Base-by-base conservation (phyloP, 2,113 vertebrate species). In the Indri indri region DNA sequence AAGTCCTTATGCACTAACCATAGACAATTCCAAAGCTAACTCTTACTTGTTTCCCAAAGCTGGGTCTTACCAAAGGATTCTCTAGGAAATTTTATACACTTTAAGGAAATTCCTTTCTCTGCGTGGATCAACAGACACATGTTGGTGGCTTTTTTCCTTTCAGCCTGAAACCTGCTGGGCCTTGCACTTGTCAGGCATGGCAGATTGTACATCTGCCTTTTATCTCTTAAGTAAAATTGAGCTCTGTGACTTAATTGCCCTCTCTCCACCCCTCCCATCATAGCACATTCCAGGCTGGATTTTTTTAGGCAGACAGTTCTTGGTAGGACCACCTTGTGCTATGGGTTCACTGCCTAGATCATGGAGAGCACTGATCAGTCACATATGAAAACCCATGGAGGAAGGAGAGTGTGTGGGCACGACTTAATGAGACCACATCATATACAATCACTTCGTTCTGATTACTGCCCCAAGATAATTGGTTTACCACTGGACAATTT, bases 341-440 rank as follows among this genome's bases (percentile, higher is more conserved):
- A 63, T 40, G 34, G 45, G 18, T 16, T 89, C 80, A 37, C n/a
- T 23, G 10, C 20, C 17, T 7, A 22, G 70, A 57, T 47, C 45
- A 14, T 0, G 3, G 34, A 32, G 59, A 70, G 32, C 18, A 14
- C 4, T 45, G 52, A 37, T 32, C 0, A 1, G 59, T 12, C 42
- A 13, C n/a, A 54, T 6, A 34, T 47, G 76, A 65, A 80, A 73
- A 52, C 22, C 76, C 63, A 17, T 11, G 18, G 3, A 4, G 50
- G 18, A 9, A 17, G 3, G 18, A 47, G 25, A 30, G 17, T 5
- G 23, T 47, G 30, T 32, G 5, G 73, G 9, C 8, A 37, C 2
- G 2, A 23, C 88, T 42, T 70, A 8, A 52, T 1, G 42, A 81
- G n/a, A 34, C 1, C 12, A 12, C 11, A 34, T 18, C 20, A 5